Conservation (phyloP, 2,113 vertebrate genomes). For the Capreolus pygargus region DNA sequence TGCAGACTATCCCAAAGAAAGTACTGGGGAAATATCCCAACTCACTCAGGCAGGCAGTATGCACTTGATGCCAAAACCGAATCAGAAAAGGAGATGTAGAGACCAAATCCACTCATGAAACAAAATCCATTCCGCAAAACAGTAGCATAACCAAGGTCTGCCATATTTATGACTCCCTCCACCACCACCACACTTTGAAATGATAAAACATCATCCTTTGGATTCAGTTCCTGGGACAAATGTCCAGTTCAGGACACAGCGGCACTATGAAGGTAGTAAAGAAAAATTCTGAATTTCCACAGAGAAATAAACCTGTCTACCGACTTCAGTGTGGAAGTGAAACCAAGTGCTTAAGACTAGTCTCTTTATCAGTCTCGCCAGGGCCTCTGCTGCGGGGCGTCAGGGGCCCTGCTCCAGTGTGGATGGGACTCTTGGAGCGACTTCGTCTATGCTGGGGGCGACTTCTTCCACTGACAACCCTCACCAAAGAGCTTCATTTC, state of each 20-base stretch:
- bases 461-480: neutral
- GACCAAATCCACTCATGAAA: neutral
- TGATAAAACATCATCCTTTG: neutral
- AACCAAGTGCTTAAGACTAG: neutral
- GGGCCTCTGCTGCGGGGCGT: fast-evolving
- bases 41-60: neutral
- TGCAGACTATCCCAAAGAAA: neutral
- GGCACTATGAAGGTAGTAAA: neutral
- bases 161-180: neutral
- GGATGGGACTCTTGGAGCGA: neutral
- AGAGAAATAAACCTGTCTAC: neutral
- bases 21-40: neutral
- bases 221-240: neutral
- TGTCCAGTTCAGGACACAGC: neutral
- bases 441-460: neutral
- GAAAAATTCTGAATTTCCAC: neutral
- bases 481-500: neutral
- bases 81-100: neutral
- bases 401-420: fast-evolving
- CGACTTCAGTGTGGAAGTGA: neutral
- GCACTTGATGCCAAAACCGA: neutral
- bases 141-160: neutral
- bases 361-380: too few relatives aligned
- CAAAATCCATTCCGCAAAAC: neutral
- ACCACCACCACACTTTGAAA: neutral